A percentile compares a stretch with the other conserved stretches of the same genome.
Conservation (phyloP, 2,888 invertebrate genomes). For the Rhagophthalmus giganteus region DNA sequence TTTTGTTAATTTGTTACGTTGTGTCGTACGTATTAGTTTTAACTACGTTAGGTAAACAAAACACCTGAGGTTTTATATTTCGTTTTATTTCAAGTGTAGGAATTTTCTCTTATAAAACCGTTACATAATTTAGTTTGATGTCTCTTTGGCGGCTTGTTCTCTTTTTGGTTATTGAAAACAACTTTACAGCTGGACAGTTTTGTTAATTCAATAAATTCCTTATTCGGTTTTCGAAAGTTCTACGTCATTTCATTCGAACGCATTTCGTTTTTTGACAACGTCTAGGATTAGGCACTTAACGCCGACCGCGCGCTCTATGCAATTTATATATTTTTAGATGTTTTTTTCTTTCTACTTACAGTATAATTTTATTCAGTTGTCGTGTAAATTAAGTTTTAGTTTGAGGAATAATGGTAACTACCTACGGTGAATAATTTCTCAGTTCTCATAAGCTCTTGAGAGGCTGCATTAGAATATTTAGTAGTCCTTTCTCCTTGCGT, state of each 20-base stretch:
- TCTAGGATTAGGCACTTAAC: no score
- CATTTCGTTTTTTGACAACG: neutral
- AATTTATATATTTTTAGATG: neutral
- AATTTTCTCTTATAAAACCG: slow-evolving; percentile 17
- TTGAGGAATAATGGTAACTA: slow-evolving; percentile 17
- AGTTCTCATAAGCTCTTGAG: slow-evolving; percentile 21
- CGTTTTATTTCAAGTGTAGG: slow-evolving; percentile 10
- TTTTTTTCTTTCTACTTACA: slow-evolving; percentile 4
- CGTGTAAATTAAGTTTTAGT: slow-evolving; percentile 15
- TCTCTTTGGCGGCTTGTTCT: slow-evolving; percentile 7
- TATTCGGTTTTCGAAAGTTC: neutral
- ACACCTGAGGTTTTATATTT: slow-evolving; percentile 2
- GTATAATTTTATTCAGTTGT: neutral
- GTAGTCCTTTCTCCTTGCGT: slow-evolving; percentile 23
- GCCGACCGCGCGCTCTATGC: no score
- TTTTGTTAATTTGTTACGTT: no score
- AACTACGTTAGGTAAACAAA: no score
- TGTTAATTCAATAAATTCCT: neutral
- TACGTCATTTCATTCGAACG: neutral
- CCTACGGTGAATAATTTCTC: slow-evolving; percentile 18
- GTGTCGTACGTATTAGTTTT: no score
- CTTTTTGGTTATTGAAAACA: slow-evolving; percentile 14
- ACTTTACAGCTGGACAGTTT: slow-evolving; percentile 2
- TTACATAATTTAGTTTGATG: slow-evolving; percentile 17
- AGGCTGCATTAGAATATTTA: slow-evolving; percentile 23